Base-by-base conservation (phyloP, 2,888 invertebrate species). In the Liodrosophila aerea region DNA sequence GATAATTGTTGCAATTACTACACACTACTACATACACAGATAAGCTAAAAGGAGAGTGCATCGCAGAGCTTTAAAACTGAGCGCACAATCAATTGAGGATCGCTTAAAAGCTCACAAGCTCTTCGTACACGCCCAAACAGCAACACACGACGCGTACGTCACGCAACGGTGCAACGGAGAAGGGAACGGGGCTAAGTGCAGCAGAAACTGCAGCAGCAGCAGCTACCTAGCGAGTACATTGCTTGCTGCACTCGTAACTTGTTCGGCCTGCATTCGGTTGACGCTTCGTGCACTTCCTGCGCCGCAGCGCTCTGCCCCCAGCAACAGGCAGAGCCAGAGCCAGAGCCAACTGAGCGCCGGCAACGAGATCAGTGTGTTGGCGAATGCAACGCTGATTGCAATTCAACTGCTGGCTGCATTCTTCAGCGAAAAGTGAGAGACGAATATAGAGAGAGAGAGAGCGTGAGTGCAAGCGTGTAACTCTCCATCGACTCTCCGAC, bases 321-420 rank as follows among this genome's bases (percentile, higher is more conserved):
- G 54, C 64, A 63, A 58, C 61, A 72, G 53, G 75, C 75, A 53
- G 65, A 52, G 60, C 16, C 73, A 65, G 75, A 74, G 71, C 75
- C 76, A 72, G 60, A 75, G 75, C 75, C 62, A 22, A 68, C 65
- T 59, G 76, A 65, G 64, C 59, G 34, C 16, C 68, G 51, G 50
- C 61, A 59, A 60, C 81, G 64, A 80, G 72, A 73, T 78, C 78
- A 84, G 84, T 84, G 81, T 46, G 74, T 58, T 81, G 64, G 74
- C 84, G 84, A 78, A 77, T 78, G 78, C 78, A 78, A 81, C 78
- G 74, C 66, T 81, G 84, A 84, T 84, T 78, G 84, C 78, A 78
- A 73, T 81, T 70, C 54, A 66, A 22, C 22, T 64, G 66, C 61
- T 73, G 57, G 50, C 65, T 80, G 83, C 84, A 78, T 83, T 78